Percentiles rank a stretch among this genome's conserved stretches.
These are phyloP conservation scores for Dipodomys merriami DNA, from an alignment of 2,113 vertebrate genomes.

Conservation along the genomic window DNA sequence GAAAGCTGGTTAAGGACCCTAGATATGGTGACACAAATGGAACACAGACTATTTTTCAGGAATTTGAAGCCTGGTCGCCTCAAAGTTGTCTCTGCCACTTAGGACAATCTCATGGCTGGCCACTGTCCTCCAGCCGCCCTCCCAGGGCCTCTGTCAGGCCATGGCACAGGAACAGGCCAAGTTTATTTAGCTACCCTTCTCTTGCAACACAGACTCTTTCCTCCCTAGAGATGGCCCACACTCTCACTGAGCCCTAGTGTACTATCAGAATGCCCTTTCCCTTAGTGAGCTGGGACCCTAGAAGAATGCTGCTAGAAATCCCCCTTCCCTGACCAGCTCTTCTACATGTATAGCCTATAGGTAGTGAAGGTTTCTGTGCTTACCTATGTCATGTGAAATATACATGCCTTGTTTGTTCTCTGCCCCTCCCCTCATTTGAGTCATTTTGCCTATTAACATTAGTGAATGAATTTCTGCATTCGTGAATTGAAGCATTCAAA, in stretches of 20 bases:
- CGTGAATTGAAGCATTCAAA: background rate
- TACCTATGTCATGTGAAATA: background rate
- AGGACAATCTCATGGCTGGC: background rate
- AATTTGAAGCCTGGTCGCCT: background rate
- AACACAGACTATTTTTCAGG: background rate
- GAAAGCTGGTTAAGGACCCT: background rate
- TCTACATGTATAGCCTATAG: background rate
- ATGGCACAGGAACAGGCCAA: background rate
- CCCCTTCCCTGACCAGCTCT: background rate
- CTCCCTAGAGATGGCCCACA: background rate
- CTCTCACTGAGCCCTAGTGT: too few relatives aligned
- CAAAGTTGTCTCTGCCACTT: background rate
- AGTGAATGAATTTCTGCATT: background rate
- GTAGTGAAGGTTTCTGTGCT: background rate
- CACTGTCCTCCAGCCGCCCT: background rate
- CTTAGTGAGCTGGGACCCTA: background rate
- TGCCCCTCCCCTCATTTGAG: background rate
- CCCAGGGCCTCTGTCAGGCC: background rate
- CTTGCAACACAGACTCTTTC: too few relatives aligned
- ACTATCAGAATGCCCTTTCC: background rate
- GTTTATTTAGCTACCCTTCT: background rate
- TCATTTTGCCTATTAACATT: background rate
- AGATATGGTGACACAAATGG: background rate
- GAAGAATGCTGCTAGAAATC: background rate
- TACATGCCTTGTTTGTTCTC: background rate